Evolutionary conservation across 2,113 vertebrate genomes (phyloP), one percentile per base, ranked within the genome.

Genomic region (Pionites leucogaster): DNA sequence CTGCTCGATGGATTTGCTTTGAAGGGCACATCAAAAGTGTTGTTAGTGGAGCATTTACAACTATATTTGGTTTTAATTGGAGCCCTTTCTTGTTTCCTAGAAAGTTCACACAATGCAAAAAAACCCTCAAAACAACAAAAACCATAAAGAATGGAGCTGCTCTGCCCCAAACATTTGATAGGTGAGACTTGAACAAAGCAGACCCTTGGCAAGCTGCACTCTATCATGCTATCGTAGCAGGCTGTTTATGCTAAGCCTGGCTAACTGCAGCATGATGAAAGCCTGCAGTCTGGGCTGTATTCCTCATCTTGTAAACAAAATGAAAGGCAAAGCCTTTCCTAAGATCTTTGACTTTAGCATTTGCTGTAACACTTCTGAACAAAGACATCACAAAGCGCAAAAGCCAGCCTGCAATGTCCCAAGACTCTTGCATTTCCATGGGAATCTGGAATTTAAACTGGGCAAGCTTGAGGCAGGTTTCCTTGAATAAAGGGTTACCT

Each of bases 11-110:
- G 59, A 62, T 80, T 86, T 90, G 25, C 82, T 96, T 90, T 91
- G 92, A 96, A 86, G 53, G 57, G 69, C 63, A 81, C 64, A 91
- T 94, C 82, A 90, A 57, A 92, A 76, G 62, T 29, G 12, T 5
- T 75, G 28, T 46, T 42, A 62, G 75, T 72, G 82, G 77, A 88
- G 90, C 67, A 88, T 33, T 69, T 37, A 76, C 33, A 62, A 37
- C 75, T 82, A 25, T 65, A 72, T 80, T 92, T 92, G 68, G 68
- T 83, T 74, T 11, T 39, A 85, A 78, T 5, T 42, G 28, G 63
- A 92, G 57, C 13, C 27, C 53, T 53, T 31, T 82, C 11, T n/a
- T 59, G 33, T 90, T 95, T 57, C 94, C 89, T 95, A 95, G 94
- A 97, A 95, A 95, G 90, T 68, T 90, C 41, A 35, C 14, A 39